Base-by-base conservation (phyloP, 53 echinoderm and acorn worm genomes). In the Astropecten irregularis region DNA sequence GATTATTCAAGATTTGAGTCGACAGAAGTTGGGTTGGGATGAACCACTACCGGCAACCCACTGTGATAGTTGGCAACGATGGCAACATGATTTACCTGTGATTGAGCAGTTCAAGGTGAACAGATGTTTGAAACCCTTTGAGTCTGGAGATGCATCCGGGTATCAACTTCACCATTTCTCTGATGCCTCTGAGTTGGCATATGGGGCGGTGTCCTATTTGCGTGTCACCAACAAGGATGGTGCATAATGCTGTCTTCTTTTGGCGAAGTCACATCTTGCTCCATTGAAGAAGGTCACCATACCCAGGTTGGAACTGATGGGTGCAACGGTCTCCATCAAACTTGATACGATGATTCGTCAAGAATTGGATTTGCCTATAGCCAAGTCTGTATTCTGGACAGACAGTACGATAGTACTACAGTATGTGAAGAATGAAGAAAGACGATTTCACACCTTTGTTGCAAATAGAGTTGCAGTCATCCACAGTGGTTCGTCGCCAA, bases 11-110 rank as follows among this genome's bases (percentile, higher is more conserved):
- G 76, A 87, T 20, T 53, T 74, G 19, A 74, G 73, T 31, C 42
- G 87, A 14, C 31, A 77, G 50, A 87, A 83, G 60, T 28, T 87
- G 22, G 67, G 68, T 11, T 91, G 84, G 88, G 85, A 83, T 84
- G 88, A 91, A 26, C 39, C 79, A 19, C 68, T 88, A 18, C 85
- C 81, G 0, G 6, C 37, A 33, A 3, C 8, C 2, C 37, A 35
- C 1, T 2, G 8, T 1, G 35, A 33, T 5, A 16, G 18, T 15
- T 64, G 64, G 64, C 64, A 64, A 64, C 37, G n/a, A 9, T 64
- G 35, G 64, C 31, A 36, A 34, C 64, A 36, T 4, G 64, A 64
- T 2, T 64, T 33, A 52, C 71, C 82, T 2, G 38, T 73, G 26
- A 66, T 56, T 34, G 62, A 82, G 83, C 37, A 58, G 25, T 79